phyloP scores from a whole-genome alignment of 2,113 vertebrate species.

The Albula goreensis region DNA sequence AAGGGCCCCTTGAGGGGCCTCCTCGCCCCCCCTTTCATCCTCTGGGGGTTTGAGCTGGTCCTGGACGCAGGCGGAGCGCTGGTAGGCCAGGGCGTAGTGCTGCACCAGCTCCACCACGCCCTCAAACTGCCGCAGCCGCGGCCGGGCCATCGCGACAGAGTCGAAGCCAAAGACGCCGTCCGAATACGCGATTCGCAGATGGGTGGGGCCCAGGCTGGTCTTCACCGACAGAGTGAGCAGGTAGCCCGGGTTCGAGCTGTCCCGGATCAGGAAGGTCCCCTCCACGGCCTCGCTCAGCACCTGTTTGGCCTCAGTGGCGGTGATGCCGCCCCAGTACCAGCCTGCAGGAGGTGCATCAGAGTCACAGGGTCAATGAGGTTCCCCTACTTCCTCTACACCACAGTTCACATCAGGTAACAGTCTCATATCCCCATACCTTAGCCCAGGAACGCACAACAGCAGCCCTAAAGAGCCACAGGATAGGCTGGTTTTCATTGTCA shows the following conservation, averaged over 20 bases:
- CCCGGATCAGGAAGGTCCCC: slow-evolving; percentile 49
- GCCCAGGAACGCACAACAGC: too few species aligned
- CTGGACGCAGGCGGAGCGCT: background rate
- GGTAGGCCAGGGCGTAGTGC: slow-evolving; percentile 45
- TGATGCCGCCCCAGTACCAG: slow-evolving; percentile 57
- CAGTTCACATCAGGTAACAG: too few species aligned
- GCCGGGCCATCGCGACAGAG: slow-evolving; percentile 46
- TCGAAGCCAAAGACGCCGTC: slow-evolving; percentile 49
- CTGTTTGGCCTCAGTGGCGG: slow-evolving; percentile 46
- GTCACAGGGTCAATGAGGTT: too few species aligned
- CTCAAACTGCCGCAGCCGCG: slow-evolving; percentile 46
- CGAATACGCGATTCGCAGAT: slow-evolving; percentile 48
- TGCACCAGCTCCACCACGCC: slow-evolving; percentile 51
- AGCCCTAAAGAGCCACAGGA: too few species aligned
- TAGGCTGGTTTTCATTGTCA: too few species aligned
- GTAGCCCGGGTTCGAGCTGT: slow-evolving; percentile 49
- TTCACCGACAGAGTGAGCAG: slow-evolving; percentile 53
- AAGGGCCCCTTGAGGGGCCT: background rate
- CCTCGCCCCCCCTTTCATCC: background rate
- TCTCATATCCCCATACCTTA: too few species aligned
- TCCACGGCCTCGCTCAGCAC: slow-evolving; percentile 42
- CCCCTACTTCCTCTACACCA: background rate
- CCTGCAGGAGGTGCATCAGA: slow-evolving; percentile 33
- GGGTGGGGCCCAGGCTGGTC: slow-evolving; percentile 48
- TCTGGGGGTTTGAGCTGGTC: background rate